These are phyloP conservation scores for Pseudoips prasinana DNA, from an alignment of 2,888 invertebrate species.

Conservation along the genomic window DNA sequence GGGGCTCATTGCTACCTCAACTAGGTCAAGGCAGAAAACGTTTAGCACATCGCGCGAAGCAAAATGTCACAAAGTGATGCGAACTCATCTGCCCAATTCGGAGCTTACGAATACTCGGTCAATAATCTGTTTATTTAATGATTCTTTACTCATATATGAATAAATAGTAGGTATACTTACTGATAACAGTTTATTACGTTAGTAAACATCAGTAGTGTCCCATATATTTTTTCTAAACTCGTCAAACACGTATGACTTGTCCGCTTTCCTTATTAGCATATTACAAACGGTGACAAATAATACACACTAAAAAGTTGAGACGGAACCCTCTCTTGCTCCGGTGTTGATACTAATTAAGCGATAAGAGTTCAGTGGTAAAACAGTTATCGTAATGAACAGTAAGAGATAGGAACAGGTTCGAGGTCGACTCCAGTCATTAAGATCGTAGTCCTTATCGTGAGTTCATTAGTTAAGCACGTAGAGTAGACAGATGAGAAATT, in stretches of 20 bases:
- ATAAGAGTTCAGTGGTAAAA: slow-evolving; percentile 33
- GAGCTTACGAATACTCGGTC: not conserved
- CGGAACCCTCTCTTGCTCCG: slow-evolving; percentile 16
- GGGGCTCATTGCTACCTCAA: slow-evolving; percentile 9
- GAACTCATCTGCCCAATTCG: slow-evolving; percentile 1
- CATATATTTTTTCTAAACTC: slow-evolving; percentile 9
- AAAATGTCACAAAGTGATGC: slow-evolving; percentile 3
- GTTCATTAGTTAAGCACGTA: slow-evolving; percentile 28
- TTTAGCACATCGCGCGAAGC: slow-evolving; percentile 19
- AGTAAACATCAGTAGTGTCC: no score
- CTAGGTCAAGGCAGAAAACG: slow-evolving; percentile 18
- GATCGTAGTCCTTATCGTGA: slow-evolving; percentile 24
- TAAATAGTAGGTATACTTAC: no score
- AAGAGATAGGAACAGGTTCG: slow-evolving; percentile 23
- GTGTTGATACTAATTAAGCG: slow-evolving; percentile 30
- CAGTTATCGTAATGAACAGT: slow-evolving; percentile 41
- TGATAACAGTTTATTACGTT: no score
- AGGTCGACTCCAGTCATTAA: slow-evolving; percentile 19
- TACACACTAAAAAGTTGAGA: slow-evolving; percentile 12
- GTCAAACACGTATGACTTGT: slow-evolving; percentile 19
- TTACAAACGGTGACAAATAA: slow-evolving; percentile 12
- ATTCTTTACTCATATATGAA: no score
- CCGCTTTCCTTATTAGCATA: slow-evolving; percentile 23
- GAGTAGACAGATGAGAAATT: slow-evolving; percentile 5
- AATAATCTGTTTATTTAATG: no score